phyloP scores from a whole-genome alignment of 1,140 invertebrate species.

The Cyrtorhinus lividipennis region DNA sequence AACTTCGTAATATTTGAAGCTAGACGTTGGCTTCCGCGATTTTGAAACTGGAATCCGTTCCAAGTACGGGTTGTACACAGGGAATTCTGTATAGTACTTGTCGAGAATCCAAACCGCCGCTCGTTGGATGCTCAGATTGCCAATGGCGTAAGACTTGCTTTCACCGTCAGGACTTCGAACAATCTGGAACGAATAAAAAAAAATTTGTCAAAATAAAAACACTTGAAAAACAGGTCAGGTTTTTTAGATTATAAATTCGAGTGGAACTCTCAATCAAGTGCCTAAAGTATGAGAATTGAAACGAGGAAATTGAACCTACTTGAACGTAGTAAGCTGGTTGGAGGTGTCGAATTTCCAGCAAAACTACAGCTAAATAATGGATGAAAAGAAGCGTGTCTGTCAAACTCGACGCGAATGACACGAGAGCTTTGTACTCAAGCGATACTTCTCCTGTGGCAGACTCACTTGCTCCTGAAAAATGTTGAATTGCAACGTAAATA shows the following conservation, averaged over 20 bases:
- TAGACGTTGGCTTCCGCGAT: constrained; percentile 57
- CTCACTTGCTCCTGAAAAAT: constrained; percentile 54
- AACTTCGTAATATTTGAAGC: constrained; percentile 95
- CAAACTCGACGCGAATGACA: constrained; percentile 78
- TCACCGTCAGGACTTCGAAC: constrained; percentile 89
- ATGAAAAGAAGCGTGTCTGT: constrained; percentile 88
- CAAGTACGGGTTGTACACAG: constrained; percentile 91
- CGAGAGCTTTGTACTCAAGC: constrained; percentile 67
- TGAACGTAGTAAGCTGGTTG: constrained; percentile 83
- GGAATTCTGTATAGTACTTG: constrained; percentile 91
- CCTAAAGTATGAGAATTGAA: too few relatives aligned
- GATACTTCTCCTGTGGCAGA: constrained; percentile 60
- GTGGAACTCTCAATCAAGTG: too few relatives aligned
- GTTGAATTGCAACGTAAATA: not conserved
- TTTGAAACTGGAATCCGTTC: constrained; percentile 77
- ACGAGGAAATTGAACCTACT: constrained; percentile 34
- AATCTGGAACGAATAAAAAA: constrained; percentile 32
- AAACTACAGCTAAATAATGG: constrained; percentile 82
- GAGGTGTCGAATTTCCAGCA: constrained; percentile 82
- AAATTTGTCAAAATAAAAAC: too few relatives aligned
- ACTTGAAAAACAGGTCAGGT: too few relatives aligned
- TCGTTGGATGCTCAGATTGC: constrained; percentile 85
- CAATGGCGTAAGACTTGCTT: constrained; percentile 68
- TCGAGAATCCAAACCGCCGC: constrained; percentile 88
- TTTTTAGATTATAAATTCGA: too few relatives aligned